phyloP scores from a whole-genome alignment of 2,797 vertebrate species.

The Buphagus erythrorhynchus region DNA sequence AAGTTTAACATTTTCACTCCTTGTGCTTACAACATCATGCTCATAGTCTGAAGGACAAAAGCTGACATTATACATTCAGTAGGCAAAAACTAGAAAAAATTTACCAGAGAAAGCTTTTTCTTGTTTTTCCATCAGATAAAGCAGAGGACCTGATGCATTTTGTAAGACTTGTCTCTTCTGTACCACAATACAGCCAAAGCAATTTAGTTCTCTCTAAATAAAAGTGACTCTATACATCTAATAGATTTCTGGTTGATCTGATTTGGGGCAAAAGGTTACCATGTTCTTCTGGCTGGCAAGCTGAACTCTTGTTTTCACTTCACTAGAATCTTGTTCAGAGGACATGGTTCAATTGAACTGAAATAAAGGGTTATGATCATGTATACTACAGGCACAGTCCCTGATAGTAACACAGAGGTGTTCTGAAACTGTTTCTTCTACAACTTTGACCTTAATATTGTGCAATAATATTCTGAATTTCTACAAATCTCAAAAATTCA shows the following conservation, averaged over 20 bases:
- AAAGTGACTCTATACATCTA: neutral
- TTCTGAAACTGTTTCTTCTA: neutral
- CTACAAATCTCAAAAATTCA: neutral
- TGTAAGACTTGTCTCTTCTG: neutral
- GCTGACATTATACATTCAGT: neutral
- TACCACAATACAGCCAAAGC: neutral
- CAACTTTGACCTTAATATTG: neutral
- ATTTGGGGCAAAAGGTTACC: conserved; percentile 14
- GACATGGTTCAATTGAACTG: neutral
- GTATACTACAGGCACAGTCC: neutral
- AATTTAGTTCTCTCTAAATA: neutral
- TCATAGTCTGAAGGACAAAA: neutral
- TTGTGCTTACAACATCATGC: neutral
- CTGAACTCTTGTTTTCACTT: conserved; percentile 8
- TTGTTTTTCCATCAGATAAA: neutral
- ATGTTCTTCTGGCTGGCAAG: neutral
- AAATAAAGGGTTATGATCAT: neutral
- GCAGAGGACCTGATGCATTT: neutral
- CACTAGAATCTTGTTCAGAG: neutral
- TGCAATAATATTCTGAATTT: neutral
- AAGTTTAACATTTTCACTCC: neutral
- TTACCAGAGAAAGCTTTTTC: neutral
- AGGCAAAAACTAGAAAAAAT: neutral
- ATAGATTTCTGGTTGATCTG: conserved; percentile 1
- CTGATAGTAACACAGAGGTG: neutral